These are phyloP conservation scores for Calliscelio sp. DNA, from an alignment of 2,888 invertebrate genomes.

Conservation along the genomic window DNA sequence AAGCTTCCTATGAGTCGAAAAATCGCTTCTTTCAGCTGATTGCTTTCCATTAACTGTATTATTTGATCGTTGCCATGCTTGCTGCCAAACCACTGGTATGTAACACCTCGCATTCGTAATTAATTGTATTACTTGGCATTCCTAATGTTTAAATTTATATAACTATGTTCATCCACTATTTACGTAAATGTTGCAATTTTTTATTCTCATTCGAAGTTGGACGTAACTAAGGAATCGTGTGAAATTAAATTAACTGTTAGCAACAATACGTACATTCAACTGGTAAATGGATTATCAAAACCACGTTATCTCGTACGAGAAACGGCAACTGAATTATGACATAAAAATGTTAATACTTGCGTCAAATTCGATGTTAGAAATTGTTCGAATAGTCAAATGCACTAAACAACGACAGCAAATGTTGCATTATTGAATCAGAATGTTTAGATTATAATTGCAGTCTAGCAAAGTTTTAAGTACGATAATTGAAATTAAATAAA, in stretches of 20 bases:
- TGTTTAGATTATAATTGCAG: not conserved
- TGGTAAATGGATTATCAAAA: constrained; percentile 13
- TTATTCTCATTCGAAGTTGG: not conserved
- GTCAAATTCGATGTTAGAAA: not conserved
- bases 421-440: not conserved
- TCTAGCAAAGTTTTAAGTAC: not conserved
- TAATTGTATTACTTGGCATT: constrained; percentile 26
- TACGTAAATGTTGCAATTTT: not conserved
- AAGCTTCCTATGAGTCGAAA: constrained; percentile 67
- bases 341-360: constrained; percentile 7
- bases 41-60: constrained; percentile 68
- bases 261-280: constrained; percentile 18
- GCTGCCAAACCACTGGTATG: not conserved
- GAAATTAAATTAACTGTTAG: constrained; percentile 23
- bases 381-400: not conserved
- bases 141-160: not conserved
- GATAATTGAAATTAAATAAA: not conserved
- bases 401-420: not conserved
- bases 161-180: not conserved
- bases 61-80: constrained; percentile 55
- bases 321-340: constrained; percentile 8
- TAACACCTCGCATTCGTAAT: constrained; percentile 10
- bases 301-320: constrained; percentile 4
- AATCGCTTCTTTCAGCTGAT: constrained; percentile 68
- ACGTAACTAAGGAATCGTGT: constrained; percentile 7